Base-by-base conservation (phyloP, 2,113 vertebrate genomes). In the Pimephales promelas region DNA sequence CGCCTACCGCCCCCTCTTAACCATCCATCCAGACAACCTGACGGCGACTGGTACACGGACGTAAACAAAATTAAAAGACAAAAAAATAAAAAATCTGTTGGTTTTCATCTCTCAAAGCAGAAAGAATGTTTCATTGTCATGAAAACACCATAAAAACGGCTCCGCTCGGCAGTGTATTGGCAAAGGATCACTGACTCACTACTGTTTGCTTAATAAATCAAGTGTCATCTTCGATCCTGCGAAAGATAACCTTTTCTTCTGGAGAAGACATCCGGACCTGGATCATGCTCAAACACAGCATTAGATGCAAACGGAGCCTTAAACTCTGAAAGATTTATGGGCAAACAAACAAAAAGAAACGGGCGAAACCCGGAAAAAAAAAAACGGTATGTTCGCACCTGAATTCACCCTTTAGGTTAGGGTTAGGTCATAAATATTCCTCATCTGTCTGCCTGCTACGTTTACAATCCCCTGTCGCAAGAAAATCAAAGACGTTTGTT, bases 391-490 rank as follows among this genome's bases (percentile, higher is more conserved):
- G 87, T 86, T 90, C 88, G 88, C 40, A 91, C 89, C 87, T 57
- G 87, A 83, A 62, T 81, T 93, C 90, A 90, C 87, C 92, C 87
- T 89, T 89, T 72, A 90, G 90, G 85, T 28, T 28, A 28, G 28
- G 28, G 28, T 28, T 62, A 2, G 79, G 83, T 78, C 85, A 88
- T 93, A 93, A 94, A 93, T 94, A 91, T 73, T 79, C 81, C 82
- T 49, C 88, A 43, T 70, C 77, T 72, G 86, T 79, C 62, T 47
- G 73, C 24, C 71, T 68, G 86, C 83, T 88, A 71, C 83, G 88
- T 93, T 93, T 92, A 90, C 91, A 92, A 89, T 47, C 70, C 70
- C 1, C 36, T 8, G 70, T 28, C 52, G 14, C 14, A 52, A 52
- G 45, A 28, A 43, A 64, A 64, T 49, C 77, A 79, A 45, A 28